Conservation (phyloP, 2,797 vertebrate species). For the Aulostomus chinensis region DNA sequence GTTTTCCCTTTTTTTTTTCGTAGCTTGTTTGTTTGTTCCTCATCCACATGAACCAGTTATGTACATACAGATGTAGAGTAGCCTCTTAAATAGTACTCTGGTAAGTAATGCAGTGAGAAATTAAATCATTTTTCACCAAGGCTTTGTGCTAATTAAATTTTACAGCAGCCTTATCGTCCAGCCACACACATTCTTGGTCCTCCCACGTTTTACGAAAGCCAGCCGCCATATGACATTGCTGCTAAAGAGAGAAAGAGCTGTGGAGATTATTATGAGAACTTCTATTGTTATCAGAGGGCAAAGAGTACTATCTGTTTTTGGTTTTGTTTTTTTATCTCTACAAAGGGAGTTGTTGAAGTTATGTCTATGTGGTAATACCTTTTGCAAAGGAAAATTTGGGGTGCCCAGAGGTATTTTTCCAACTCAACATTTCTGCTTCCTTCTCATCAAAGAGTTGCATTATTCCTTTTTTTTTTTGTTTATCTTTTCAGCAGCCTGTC, state of each 20-base stretch:
- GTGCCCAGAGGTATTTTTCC: background rate
- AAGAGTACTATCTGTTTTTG: no score
- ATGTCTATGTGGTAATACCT: slow-evolving; percentile 17
- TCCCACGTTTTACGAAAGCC: slow-evolving; percentile 73
- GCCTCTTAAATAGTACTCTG: slow-evolving; percentile 46
- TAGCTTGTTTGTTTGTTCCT: background rate
- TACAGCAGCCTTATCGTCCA: slow-evolving; percentile 82
- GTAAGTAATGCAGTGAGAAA: slow-evolving; percentile 76
- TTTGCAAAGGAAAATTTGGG: slow-evolving; percentile 5
- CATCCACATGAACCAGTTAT: slow-evolving; percentile 47
- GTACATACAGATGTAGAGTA: slow-evolving; percentile 59
- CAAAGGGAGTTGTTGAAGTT: slow-evolving; percentile 25
- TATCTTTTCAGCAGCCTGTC: slow-evolving; percentile 7
- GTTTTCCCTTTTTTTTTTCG: background rate
- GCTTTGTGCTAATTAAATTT: slow-evolving; percentile 88
- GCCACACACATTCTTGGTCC: slow-evolving; percentile 78
- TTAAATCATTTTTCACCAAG: slow-evolving; percentile 76
- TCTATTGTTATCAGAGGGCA: slow-evolving; percentile 58
- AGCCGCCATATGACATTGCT: slow-evolving; percentile 63
- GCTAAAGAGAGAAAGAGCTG: slow-evolving; percentile 60
- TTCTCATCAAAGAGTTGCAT: slow-evolving; percentile 1
- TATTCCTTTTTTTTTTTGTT: slow-evolving; percentile 26
- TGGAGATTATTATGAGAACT: slow-evolving; percentile 60
- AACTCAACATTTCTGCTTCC: background rate
- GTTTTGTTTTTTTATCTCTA: slow-evolving; percentile 8